Conservation (phyloP, 1,140 invertebrate species). For the Schlechtendalia chinensis region DNA sequence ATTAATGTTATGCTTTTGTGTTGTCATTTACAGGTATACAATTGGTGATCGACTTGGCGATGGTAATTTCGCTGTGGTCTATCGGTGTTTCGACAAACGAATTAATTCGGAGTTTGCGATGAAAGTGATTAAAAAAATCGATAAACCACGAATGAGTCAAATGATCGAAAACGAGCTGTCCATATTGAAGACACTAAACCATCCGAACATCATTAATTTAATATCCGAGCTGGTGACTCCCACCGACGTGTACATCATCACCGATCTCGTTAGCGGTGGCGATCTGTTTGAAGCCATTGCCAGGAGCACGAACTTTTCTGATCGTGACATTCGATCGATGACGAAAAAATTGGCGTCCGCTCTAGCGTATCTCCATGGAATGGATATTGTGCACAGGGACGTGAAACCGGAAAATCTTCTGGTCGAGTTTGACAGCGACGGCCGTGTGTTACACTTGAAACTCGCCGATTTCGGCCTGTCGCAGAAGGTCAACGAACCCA, state of each 20-base stretch:
- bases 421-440: constrained; percentile 64
- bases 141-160: constrained; percentile 77
- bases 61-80: constrained; percentile 91
- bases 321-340: constrained; percentile 87
- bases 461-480: constrained; percentile 97
- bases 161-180: constrained; percentile 86
- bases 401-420: constrained; percentile 97
- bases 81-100: constrained; percentile 73
- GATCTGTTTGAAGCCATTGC: constrained; percentile 98
- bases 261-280: constrained; percentile 97
- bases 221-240: constrained; percentile 88
- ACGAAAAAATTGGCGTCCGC: constrained; percentile 87
- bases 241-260: constrained; percentile 88
- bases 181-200: constrained; percentile 85
- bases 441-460: constrained; percentile 77
- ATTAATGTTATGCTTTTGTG: neutral
- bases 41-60: constrained; percentile 73
- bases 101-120: constrained; percentile 79
- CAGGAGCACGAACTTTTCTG: constrained; percentile 88
- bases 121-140: constrained; percentile 96
- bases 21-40: constrained; percentile 55
- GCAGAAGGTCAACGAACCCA: constrained; percentile 81
- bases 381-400: constrained; percentile 94
- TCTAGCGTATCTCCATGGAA: constrained; percentile 90
- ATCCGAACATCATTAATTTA: constrained; percentile 92